Conservation (phyloP, 2,888 invertebrate genomes). For the Ormyrus labotus region DNA sequence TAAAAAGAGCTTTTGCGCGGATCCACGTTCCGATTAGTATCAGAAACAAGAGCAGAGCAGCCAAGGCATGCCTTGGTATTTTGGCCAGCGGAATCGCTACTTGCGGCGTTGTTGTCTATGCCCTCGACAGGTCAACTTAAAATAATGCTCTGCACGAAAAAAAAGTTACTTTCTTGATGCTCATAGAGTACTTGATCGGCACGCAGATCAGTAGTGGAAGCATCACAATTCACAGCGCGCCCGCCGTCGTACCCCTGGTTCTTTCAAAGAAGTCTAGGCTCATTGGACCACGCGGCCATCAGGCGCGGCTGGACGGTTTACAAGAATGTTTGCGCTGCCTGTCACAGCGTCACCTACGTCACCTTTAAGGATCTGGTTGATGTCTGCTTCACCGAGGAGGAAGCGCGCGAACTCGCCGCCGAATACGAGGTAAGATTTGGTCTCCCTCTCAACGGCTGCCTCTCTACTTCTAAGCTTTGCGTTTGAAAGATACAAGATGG, state of each 20-base stretch:
- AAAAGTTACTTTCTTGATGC: no score
- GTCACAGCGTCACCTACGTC: conserved; percentile 94
- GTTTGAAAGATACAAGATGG: conserved; percentile 84
- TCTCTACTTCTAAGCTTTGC: no score
- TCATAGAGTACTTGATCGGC: no score
- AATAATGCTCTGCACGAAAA: no score
- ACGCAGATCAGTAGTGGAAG: conserved; percentile 79
- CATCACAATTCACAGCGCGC: conserved; percentile 86
- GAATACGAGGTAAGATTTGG: conserved; percentile 80
- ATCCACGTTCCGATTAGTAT: no score
- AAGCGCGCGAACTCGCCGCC: conserved; percentile 95
- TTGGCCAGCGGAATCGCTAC: neutral
- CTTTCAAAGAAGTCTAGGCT: conserved; percentile 84
- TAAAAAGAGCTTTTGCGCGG: no score
- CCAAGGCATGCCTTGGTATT: neutral
- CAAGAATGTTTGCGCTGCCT: conserved; percentile 98
- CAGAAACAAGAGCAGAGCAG: neutral
- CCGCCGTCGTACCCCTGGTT: conserved; percentile 89
- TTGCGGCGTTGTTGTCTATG: neutral
- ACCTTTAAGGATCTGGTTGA: conserved; percentile 93
- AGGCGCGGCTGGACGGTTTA: conserved; percentile 96
- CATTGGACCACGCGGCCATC: conserved; percentile 90
- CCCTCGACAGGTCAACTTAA: neutral
- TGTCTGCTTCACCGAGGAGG: conserved; percentile 91
- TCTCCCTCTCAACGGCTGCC: no score